Percentiles rank a stretch among this genome's conserved stretches.
Evolutionary conservation across 2,113 vertebrate genomes (phyloP).

Genomic region (Aphyosemion australe): DNA sequence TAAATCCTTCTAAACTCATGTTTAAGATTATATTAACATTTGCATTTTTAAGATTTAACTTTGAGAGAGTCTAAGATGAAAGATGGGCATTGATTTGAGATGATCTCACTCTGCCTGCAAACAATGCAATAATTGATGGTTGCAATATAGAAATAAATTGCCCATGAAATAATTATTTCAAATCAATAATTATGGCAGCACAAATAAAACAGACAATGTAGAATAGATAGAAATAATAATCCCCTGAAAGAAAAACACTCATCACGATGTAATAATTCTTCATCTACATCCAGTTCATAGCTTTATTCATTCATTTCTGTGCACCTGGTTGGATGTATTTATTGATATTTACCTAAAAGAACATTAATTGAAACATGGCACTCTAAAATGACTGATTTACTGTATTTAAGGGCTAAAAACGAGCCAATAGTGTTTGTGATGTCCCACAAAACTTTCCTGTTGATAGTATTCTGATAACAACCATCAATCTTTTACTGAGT

Average conservation of each 20-base stretch:
- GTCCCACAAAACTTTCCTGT: neutral
- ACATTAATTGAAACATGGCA: too few species aligned
- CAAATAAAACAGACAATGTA: neutral
- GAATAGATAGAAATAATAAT: neutral
- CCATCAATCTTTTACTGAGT: neutral
- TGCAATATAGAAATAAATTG: neutral
- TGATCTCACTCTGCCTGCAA: neutral
- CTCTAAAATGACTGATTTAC: neutral
- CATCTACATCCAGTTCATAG: neutral
- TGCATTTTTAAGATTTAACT: too few species aligned
- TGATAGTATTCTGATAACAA: neutral
- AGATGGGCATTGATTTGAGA: neutral
- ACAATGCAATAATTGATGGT: slow-evolving; percentile 1
- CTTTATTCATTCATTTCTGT: neutral
- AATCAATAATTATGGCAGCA: neutral
- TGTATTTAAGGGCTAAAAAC: neutral
- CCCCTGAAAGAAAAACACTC: neutral
- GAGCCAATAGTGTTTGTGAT: neutral
- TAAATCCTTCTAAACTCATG: too few species aligned
- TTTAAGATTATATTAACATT: too few species aligned
- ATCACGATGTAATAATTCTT: neutral
- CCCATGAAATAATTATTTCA: neutral
- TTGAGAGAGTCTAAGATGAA: neutral
- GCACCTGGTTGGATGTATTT: neutral
- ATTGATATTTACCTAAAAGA: neutral